phyloP scores from a whole-genome alignment of 2,113 vertebrate species.

The Oreamnos americanus region DNA sequence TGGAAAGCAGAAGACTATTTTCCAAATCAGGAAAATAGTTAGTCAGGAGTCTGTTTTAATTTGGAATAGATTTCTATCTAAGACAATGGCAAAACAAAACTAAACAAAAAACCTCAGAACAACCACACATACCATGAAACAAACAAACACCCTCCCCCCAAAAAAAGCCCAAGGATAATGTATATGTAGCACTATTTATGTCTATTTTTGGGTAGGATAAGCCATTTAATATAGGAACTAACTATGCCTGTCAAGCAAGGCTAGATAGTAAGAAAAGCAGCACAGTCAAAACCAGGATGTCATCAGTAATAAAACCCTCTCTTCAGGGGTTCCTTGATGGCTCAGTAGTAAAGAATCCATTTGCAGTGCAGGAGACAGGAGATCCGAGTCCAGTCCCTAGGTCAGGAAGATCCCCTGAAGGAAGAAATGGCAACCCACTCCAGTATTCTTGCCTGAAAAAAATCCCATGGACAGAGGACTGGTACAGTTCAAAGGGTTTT shows the following conservation, averaged over 20 bases:
- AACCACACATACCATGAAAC: not conserved
- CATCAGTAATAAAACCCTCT: not conserved
- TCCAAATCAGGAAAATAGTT: not conserved
- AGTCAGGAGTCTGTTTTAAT: constrained; percentile 15
- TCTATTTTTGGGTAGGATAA: not conserved
- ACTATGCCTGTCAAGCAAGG: not conserved
- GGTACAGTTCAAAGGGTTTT: not conserved
- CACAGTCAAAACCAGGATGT: not conserved
- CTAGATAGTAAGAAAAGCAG: not conserved
- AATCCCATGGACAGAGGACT: not conserved
- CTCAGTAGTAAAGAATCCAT: not conserved
- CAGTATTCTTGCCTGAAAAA: not conserved
- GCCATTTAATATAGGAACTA: not conserved
- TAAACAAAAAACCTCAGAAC: not conserved
- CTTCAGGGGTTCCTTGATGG: not conserved
- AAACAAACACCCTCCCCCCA: not conserved
- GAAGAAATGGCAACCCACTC: not conserved
- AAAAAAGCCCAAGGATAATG: not conserved
- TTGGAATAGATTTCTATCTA: constrained; percentile 4
- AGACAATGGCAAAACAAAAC: not conserved
- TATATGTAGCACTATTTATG: not conserved
- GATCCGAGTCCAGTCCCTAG: not conserved
- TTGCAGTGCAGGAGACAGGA: not conserved
- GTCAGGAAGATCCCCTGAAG: not conserved
- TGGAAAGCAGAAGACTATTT: constrained; percentile 21